These are phyloP conservation scores for Dione vanillae DNA, from an alignment of 2,888 invertebrate genomes.

Conservation along the genomic window DNA sequence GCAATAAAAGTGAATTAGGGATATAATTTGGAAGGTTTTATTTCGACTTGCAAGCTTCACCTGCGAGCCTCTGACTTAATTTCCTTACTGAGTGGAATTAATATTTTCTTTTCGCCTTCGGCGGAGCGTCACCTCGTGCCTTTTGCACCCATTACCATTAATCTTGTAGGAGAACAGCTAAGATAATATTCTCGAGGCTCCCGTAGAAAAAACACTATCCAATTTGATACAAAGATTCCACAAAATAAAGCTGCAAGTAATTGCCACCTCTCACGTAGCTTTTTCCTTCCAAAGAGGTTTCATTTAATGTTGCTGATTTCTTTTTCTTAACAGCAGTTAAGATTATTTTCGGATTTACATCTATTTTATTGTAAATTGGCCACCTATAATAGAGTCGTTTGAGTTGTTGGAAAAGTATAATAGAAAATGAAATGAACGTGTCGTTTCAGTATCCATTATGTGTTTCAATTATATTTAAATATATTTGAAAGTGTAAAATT, in stretches of 20 bases:
- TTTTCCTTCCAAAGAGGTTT: slow-evolving; percentile 30
- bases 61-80: slow-evolving; percentile 41
- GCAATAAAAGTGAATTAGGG: slow-evolving; percentile 48
- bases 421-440: background rate
- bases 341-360: slow-evolving; percentile 19
- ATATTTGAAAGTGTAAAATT: background rate
- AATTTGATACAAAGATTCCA: slow-evolving; percentile 48
- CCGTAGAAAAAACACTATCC: slow-evolving; percentile 70
- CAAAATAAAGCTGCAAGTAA: slow-evolving; percentile 43
- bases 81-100: slow-evolving; percentile 59
- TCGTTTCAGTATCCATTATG: slow-evolving; percentile 11
- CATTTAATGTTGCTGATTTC: slow-evolving; percentile 22
- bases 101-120: slow-evolving; percentile 65
- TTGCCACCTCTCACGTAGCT: slow-evolving; percentile 35
- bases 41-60: slow-evolving; percentile 46
- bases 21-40: slow-evolving; percentile 45
- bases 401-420: background rate
- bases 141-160: slow-evolving; percentile 75
- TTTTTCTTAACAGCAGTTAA: slow-evolving; percentile 25
- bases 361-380: slow-evolving; percentile 25
- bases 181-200: slow-evolving; percentile 69
- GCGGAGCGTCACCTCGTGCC: slow-evolving; percentile 67
- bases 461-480: slow-evolving; percentile 14
- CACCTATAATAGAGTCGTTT: slow-evolving; percentile 9
- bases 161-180: slow-evolving; percentile 68